Evolutionary conservation across 1,140 invertebrate genomes (phyloP).

Genomic region (Philotrypesis tridentata): DNA sequence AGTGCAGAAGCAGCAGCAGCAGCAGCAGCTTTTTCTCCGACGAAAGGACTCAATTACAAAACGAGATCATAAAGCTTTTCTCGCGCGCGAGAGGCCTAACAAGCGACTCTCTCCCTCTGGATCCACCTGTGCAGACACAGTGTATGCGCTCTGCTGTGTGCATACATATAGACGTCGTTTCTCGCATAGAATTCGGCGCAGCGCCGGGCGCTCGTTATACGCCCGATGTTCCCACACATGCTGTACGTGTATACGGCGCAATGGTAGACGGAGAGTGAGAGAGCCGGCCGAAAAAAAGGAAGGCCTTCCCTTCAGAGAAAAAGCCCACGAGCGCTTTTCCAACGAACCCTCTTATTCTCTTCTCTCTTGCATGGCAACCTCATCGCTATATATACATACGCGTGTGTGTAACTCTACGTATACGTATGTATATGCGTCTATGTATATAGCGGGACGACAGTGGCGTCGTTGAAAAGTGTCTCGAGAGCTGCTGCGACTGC

Average conservation of each 20-base stretch:
- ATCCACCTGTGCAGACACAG: too few species aligned
- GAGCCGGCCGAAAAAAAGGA: background rate
- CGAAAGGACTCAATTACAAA: background rate
- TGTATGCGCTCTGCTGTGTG: too few species aligned
- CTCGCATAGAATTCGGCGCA: background rate
- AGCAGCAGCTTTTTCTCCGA: too few species aligned
- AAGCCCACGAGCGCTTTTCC: background rate
- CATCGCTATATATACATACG: too few species aligned
- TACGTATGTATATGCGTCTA: too few species aligned
- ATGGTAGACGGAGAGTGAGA: too few species aligned
- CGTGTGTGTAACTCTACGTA: too few species aligned
- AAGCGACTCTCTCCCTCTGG: too few species aligned
- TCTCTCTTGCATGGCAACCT: background rate
- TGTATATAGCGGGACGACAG: too few species aligned
- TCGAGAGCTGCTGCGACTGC: slow-evolving; percentile 2
- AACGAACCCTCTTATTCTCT: background rate
- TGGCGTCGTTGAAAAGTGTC: background rate
- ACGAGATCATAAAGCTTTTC: background rate
- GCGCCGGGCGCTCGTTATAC: background rate
- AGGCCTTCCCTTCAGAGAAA: background rate
- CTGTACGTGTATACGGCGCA: too few species aligned
- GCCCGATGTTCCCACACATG: background rate
- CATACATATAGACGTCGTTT: background rate
- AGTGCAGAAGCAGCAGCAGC: background rate
- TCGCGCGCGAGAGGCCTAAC: too few species aligned